Percentiles rank a stretch among this genome's conserved stretches.
Evolutionary conservation across 2,113 vertebrate genomes (phyloP).

Genomic region (Mungos mungo): DNA sequence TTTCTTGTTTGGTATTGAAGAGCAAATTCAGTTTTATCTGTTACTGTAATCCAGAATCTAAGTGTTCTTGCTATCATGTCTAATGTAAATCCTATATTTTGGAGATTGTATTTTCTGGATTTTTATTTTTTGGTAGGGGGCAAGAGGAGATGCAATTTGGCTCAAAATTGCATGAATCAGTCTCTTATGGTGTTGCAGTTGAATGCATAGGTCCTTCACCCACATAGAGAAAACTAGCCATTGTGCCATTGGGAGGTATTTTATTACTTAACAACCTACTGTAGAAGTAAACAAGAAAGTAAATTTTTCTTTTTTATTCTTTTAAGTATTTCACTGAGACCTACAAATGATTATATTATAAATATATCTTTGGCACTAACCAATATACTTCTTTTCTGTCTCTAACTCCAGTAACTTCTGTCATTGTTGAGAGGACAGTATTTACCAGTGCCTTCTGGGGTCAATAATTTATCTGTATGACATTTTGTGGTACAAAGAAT

Average conservation of each 20-base stretch:
- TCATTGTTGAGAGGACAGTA: slow-evolving; percentile 45
- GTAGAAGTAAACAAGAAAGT: slow-evolving; percentile 45
- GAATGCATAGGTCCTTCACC: background rate
- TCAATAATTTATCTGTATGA: slow-evolving; percentile 30
- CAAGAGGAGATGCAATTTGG: background rate
- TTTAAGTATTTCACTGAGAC: slow-evolving; percentile 43
- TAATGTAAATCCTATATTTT: background rate
- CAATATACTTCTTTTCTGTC: slow-evolving; percentile 3
- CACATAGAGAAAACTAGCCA: background rate
- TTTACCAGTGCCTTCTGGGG: background rate
- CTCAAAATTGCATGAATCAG: background rate
- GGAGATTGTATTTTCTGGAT: background rate
- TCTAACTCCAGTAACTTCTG: background rate
- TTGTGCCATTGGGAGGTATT: background rate
- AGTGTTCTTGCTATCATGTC: background rate
- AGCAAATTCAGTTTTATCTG: background rate
- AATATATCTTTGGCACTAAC: background rate
- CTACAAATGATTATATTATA: slow-evolving; percentile 28
- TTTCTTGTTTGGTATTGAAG: background rate
- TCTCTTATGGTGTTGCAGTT: background rate
- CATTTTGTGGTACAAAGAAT: slow-evolving; percentile 1
- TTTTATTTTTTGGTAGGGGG: background rate
- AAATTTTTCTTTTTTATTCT: background rate
- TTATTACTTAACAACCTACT: slow-evolving; percentile 32
- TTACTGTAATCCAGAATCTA: background rate